Base-by-base conservation (phyloP, 2,113 vertebrate genomes). In the Melanostigma gelatinosum region DNA sequence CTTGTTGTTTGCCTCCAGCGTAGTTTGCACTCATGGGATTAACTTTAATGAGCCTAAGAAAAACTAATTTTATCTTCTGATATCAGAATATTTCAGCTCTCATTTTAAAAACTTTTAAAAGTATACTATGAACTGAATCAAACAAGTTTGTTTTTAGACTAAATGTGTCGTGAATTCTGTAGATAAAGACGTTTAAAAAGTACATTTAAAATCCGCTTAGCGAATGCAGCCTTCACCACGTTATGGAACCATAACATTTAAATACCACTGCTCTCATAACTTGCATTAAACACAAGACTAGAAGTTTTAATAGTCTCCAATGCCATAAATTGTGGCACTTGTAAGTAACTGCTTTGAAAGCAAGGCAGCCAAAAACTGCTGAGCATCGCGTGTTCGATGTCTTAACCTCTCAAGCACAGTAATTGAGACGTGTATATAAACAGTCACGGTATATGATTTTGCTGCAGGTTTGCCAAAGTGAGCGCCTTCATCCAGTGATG, bases 21-120 rank as follows among this genome's bases (percentile, higher is more conserved):
- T 29, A 44, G 68, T 74, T 58, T 72, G 48, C 60, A 50, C 12
- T 50, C 16, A 63, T 55, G 27, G 36, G 62, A 75, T 63, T 22
- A 42, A 20, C 55, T 48, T 42, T 32, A 67, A 66, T 29, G 16
- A 67, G 9, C 12, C 27, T 3, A 7, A 7, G 11, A 76, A 44
- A 2, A 44, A 32, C 44, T 57, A 0, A 24, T 75, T 44, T 29
- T 57, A 70, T 70, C 16, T 29, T 46, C 7, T 27, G 5, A 44
- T 32, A 15, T 66, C 6, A 48, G 18, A 18, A 36, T 68, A 16
- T 48, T 69, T 42, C 4, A 48, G 18, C 7, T 64, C 27, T 46
- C 6, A 10, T 38, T 66, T 46, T 54, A 34, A 55, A 79, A 29
- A 16, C 2, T 70, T 42, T 2, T 11, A 54, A 24, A 12, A 34